Percentiles rank a stretch among this genome's conserved stretches.
phyloP scores from a whole-genome alignment of 2,113 vertebrate genomes.

The Ceratotherium simum region DNA sequence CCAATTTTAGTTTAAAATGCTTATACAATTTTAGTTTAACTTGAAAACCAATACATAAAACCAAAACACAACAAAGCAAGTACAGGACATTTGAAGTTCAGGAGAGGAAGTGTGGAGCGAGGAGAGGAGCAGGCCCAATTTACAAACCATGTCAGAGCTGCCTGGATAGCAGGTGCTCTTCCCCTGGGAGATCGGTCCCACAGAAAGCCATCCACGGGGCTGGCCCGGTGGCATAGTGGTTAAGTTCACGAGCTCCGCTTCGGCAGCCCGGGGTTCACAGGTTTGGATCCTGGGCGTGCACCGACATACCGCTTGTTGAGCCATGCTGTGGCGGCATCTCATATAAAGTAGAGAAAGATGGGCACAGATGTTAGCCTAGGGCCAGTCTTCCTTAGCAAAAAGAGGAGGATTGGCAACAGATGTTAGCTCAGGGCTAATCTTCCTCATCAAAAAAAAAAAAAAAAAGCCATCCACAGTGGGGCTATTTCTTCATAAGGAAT shows the following conservation, averaged over 20 bases:
- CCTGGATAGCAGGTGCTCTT: not conserved
- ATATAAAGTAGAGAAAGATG: no score
- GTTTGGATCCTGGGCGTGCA: no score
- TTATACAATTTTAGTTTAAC: not conserved
- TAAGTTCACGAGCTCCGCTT: no score
- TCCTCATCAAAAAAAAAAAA: no score
- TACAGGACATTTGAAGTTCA: not conserved
- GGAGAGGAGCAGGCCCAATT: not conserved
- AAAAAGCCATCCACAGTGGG: not conserved
- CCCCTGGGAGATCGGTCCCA: not conserved
- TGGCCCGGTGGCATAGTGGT: no score
- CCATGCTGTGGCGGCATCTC: no score
- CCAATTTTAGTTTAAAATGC: not conserved
- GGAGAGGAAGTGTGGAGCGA: not conserved
- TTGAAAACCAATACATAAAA: not conserved
- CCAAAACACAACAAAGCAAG: not conserved
- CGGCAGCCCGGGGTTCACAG: no score
- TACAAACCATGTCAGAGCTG: not conserved
- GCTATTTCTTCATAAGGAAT: not conserved
- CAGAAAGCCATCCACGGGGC: not conserved
- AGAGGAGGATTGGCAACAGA: no score
- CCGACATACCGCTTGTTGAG: no score
- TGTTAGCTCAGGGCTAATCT: no score
- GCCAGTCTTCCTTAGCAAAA: no score
- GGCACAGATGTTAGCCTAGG: no score